Evolutionary conservation across 2,797 vertebrate species (phyloP), one percentile per base, ranked within the genome.

Genomic region (Iguana delicatissima): DNA sequence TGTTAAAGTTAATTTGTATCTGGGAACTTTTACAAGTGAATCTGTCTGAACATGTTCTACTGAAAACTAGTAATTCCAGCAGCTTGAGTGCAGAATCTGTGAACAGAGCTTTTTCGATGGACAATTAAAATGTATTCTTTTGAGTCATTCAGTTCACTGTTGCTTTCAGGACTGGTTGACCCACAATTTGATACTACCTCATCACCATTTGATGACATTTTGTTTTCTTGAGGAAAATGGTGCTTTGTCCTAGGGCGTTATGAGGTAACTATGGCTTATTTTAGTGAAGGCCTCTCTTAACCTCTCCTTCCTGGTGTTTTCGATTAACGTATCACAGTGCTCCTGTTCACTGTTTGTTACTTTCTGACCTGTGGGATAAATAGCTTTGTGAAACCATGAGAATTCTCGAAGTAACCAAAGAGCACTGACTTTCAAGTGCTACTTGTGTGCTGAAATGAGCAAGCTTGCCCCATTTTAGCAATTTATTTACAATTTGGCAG

Each of bases 371-470:
- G 73, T n/a, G 67, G 80, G 26, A 10, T 80, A 57, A 52, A 52
- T 57, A 81, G 64, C 55, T 55, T 69, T 42, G 46, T 80, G 76
- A 80, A 69, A 62, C 77, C 1, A 6, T 88, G 87, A 32, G 42
- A 81, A 88, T 73, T 81, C 52, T 24, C 55, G 32, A 73, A 88
- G 69, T n/a, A 88, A 42, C n/a, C n/a, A 24, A 82, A 82, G 46
- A 82, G 64, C 50, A 20, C 38, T 88, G 50, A 20, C 62, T 69
- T 38, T 46, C n/a, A 26, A 73, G 52, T 32, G 69, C 35, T 67
- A 22, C 87, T 88, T 81, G 79, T 32, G 52, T 57, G 67, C 80
- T 74, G 72, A 81, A 73, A 81, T 73, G 87, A 81, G 64, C 64
- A 72, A 74, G 80, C 52, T 42, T 59, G 80, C 50, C 18, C 55